Base-by-base conservation (phyloP, 2,797 vertebrate species). In the Yasuhikotakia modesta region DNA sequence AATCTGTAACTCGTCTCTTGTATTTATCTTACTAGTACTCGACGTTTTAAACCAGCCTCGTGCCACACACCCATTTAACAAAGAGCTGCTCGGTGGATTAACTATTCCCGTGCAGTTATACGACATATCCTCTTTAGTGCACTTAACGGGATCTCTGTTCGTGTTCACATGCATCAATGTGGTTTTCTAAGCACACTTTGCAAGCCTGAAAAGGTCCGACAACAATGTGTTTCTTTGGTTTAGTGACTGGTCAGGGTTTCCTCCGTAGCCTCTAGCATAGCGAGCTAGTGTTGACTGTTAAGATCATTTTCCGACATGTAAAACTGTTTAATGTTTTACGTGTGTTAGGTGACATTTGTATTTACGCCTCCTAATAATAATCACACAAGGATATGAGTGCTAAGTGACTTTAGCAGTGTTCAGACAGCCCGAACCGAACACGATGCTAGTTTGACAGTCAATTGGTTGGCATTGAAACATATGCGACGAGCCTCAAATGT, bases 381-480 rank as follows among this genome's bases (percentile, higher is more conserved):
- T 55, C 21, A 13, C 14, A 2, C 13, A 2, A 2, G 21, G 10
- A 66, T 27, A 24, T 58, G 24, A 46, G 6, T 21, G 16, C 21
- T 4, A 46, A 46, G 39, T 50, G 48, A 50, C 53, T 76, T 68
- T 17, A 48, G 11, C 14, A 1, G 27, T 35, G n/a, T 5, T 22
- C 21, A 45, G 17, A 30, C 13, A 48, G 75, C 12, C 5, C 2
- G 17, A 4, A 68, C 76, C 65, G 71, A 78, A 45, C 22, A 30
- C 14, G 16, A 16, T 1, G 76, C 76, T 78, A 78, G 45, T 32
- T 57, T 78, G 76, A 78, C 76, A 78, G 76, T 55, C 71, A 11
- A 27, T 43, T 16, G 76, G 22, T 52, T 8, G 4, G 2, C 4
- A 35, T 39, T 39, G 7, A 10, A 2, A 5, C 19, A 5, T 21